phyloP scores from a whole-genome alignment of 2,888 invertebrate species.

The Norana najaformis region DNA sequence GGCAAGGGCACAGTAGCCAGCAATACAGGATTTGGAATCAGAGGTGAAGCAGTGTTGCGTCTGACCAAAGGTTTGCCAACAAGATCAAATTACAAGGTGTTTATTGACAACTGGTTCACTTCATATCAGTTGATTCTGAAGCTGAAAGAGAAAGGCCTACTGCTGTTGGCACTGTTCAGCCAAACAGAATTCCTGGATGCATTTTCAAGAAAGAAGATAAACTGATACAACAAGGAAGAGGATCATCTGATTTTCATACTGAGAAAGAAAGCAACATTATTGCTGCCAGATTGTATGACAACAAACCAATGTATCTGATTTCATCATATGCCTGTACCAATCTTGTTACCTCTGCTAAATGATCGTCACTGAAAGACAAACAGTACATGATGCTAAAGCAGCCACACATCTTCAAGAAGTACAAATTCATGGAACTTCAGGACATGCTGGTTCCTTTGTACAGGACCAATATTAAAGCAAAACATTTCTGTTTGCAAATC shows the following conservation, averaged over 20 bases:
- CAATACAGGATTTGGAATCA: background rate
- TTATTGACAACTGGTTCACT: conserved; percentile 25
- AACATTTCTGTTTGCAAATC: background rate
- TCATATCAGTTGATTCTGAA: conserved; percentile 8
- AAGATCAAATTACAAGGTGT: background rate
- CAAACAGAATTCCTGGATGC: conserved; percentile 14
- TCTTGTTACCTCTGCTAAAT: background rate
- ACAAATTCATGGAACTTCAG: conserved; percentile 21
- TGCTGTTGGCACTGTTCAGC: conserved; percentile 18
- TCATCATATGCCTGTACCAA: background rate
- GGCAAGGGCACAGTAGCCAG: background rate
- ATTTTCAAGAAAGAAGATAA: background rate
- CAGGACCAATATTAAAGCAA: conserved; percentile 16
- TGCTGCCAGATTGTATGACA: background rate
- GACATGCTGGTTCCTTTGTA: conserved; percentile 14
- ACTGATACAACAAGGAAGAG: background rate
- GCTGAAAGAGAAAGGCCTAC: background rate
- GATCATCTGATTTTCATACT: background rate
- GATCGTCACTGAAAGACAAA: background rate
- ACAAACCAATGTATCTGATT: background rate
- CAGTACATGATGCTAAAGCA: background rate
- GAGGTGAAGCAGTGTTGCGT: background rate
- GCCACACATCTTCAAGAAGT: background rate
- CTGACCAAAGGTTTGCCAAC: background rate
- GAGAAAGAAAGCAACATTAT: background rate